These are phyloP conservation scores for Crocodylus rhombifer DNA, from an alignment of 2,797 vertebrate species.

Conservation along the genomic window DNA sequence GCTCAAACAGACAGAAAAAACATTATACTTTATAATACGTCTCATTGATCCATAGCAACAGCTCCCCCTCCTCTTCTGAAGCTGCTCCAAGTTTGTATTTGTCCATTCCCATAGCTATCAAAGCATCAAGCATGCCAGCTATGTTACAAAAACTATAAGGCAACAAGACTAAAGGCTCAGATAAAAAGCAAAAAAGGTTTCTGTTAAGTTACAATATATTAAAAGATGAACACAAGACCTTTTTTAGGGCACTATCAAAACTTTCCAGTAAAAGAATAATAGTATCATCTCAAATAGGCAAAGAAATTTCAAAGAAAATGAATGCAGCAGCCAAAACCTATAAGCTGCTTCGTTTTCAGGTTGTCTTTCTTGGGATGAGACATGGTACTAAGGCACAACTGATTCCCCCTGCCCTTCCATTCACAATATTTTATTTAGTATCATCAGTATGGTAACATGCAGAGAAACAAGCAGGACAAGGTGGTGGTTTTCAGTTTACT, in stretches of 20 bases:
- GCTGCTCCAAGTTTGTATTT: too few relatives aligned
- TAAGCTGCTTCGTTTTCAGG: background rate
- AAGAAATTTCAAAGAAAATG: background rate
- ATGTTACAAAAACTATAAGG: background rate
- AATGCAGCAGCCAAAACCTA: accelerated
- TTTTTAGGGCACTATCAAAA: background rate
- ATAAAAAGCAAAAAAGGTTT: accelerated
- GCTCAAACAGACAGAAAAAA: too few relatives aligned
- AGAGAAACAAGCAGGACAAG: background rate
- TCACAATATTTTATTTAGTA: background rate
- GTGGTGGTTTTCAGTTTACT: background rate
- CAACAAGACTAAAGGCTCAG: background rate
- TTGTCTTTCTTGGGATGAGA: background rate
- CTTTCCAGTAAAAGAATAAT: background rate
- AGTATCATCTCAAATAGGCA: background rate
- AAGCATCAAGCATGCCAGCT: background rate
- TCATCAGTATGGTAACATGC: background rate
- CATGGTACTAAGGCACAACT: background rate
- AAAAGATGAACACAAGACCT: background rate
- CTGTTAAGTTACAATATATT: background rate
- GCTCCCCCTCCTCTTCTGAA: background rate
- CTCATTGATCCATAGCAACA: background rate
- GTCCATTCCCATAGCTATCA: background rate
- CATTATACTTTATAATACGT: too few relatives aligned
- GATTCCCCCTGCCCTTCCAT: background rate